Evolutionary conservation across 1,140 invertebrate genomes (phyloP).

Genomic region (Latrodectus geometricus): DNA sequence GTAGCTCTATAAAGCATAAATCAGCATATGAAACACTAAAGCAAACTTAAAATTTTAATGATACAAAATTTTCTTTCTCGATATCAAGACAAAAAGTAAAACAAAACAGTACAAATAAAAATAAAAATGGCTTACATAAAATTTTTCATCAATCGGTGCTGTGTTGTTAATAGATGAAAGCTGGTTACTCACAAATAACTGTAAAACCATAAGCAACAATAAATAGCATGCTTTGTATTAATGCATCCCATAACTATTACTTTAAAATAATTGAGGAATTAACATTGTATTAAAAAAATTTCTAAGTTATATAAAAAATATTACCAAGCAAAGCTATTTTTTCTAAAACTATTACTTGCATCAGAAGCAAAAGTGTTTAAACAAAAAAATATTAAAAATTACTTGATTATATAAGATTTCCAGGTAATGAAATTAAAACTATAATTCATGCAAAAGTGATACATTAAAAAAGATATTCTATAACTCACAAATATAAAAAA

Average conservation of each 20-base stretch:
- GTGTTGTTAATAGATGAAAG: slow-evolving; percentile 30
- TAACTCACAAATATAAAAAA: too few relatives aligned
- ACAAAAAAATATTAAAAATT: too few relatives aligned
- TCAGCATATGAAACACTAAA: not conserved
- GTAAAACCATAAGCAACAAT: slow-evolving; percentile 50
- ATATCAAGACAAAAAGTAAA: not conserved
- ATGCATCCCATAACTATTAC: not conserved
- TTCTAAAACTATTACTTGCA: too few relatives aligned
- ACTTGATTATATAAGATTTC: too few relatives aligned
- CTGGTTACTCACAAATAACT: slow-evolving; percentile 60
- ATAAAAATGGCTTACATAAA: slow-evolving; percentile 45
- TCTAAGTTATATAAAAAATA: too few relatives aligned
- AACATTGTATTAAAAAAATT: too few relatives aligned
- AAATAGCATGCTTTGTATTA: not conserved
- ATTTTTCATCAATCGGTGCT: slow-evolving; percentile 48
- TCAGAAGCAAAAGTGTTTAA: too few relatives aligned
- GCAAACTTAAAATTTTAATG: not conserved
- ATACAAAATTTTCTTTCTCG: not conserved
- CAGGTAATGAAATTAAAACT: too few relatives aligned
- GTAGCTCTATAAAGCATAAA: not conserved
- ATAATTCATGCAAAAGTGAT: too few relatives aligned
- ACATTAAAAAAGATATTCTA: too few relatives aligned
- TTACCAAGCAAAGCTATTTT: too few relatives aligned
- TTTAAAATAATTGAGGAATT: not conserved
- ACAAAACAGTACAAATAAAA: slow-evolving; percentile 8